Conservation (phyloP, 30 jellyfish, hydroid and myxozoan species). For the Cassiopea andromeda region DNA sequence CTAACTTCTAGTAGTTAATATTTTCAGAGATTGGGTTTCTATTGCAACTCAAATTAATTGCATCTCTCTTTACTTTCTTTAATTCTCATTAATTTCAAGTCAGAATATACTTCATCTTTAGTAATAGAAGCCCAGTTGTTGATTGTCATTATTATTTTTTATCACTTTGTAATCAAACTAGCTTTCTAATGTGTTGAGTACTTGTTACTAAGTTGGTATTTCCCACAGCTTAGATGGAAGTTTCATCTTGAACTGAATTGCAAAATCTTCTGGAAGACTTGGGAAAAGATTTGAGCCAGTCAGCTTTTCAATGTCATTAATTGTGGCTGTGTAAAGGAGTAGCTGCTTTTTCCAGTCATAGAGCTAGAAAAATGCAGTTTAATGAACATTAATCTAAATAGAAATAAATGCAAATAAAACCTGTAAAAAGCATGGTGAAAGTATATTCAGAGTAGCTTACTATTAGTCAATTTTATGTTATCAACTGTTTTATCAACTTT, state of each 20-base stretch:
- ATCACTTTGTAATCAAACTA: background rate
- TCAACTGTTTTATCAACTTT: no score
- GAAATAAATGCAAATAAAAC: background rate
- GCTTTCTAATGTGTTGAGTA: background rate
- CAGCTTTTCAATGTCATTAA: conserved; percentile 64
- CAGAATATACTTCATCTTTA: no score
- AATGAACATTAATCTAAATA: no score
- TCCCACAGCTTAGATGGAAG: conserved; percentile 59
- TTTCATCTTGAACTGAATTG: conserved; percentile 43
- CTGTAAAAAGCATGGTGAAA: background rate
- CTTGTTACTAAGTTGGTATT: background rate
- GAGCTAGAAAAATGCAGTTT: conserved; percentile 22
- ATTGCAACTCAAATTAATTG: no score
- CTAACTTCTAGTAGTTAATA: no score
- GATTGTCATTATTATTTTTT: no score
- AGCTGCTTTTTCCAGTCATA: conserved; percentile 41
- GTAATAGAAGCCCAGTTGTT: no score
- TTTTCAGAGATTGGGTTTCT: no score
- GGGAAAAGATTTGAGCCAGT: conserved; percentile 61
- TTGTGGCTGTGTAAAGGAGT: conserved; percentile 56
- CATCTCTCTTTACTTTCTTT: no score
- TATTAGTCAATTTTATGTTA: no score
- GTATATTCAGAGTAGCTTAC: no score
- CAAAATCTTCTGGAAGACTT: conserved; percentile 40
- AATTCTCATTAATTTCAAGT: no score